Evolutionary conservation across 2,797 vertebrate genomes (phyloP).

Genomic region (Hypotaenidia philippensis): DNA sequence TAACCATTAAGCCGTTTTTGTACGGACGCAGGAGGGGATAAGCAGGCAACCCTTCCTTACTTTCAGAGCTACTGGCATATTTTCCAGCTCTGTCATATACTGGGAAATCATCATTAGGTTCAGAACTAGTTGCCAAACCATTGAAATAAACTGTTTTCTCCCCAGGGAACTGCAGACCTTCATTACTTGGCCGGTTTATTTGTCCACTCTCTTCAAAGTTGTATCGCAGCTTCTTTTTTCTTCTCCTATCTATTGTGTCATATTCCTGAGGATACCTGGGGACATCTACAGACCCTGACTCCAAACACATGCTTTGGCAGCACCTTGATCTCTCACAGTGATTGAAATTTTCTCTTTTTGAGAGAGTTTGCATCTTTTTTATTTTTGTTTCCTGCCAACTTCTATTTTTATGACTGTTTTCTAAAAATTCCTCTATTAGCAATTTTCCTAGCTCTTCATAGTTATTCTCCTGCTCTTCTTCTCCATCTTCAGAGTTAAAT

Average conservation of each 20-base stretch:
- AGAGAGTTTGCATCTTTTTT: constrained; percentile 63
- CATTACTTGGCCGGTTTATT: not conserved
- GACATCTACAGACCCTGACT: constrained; percentile 65
- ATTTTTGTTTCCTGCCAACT: constrained; percentile 81
- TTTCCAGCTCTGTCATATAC: constrained; percentile 13
- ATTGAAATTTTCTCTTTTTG: constrained; percentile 29
- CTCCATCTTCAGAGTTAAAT: constrained; percentile 86
- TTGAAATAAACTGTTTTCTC: not conserved
- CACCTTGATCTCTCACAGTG: constrained; percentile 39
- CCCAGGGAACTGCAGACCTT: not conserved
- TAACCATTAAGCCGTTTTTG: constrained; percentile 89
- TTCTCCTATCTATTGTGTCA: constrained; percentile 88
- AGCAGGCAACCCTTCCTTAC: constrained; percentile 56
- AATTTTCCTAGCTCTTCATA: constrained; percentile 83
- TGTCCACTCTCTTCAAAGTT: constrained; percentile 71
- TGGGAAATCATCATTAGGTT: constrained; percentile 1
- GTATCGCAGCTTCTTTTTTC: constrained; percentile 84
- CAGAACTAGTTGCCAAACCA: not conserved
- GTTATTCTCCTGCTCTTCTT: constrained; percentile 87
- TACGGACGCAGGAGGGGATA: constrained; percentile 85
- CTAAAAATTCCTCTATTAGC: constrained; percentile 85
- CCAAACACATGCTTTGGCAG: constrained; percentile 62
- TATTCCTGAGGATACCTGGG: constrained; percentile 88
- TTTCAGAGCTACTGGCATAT: not conserved
- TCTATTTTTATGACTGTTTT: constrained; percentile 87